Evolutionary conservation across 2,797 vertebrate species (phyloP), one percentile per base, ranked within the genome.

Genomic region (Notolepis coatsorum): DNA sequence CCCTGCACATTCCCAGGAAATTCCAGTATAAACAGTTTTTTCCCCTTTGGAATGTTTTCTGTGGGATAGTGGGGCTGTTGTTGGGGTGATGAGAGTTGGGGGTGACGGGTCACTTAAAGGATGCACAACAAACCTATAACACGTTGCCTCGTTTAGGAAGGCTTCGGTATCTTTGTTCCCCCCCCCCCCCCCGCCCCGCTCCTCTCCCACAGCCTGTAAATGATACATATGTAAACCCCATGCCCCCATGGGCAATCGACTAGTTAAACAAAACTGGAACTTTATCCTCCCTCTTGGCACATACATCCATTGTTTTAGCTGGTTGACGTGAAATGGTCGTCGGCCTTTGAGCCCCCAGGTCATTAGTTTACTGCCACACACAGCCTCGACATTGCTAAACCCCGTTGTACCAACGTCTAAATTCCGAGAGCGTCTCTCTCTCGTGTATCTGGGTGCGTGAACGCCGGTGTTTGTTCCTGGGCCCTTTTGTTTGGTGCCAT

Each of bases 1-100:
- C 80, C 78, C 68, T 82, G 79, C 65, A 63, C 83, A 88, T 88
- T 89, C 83, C n/a, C 91, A 90, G 92, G 91, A 93, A 93, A 90
- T 91, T 63, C 89, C 89, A 85, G 58, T 75, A 78, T 86, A 88
- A 91, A 84, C 86, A 23, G 57, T 82, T 49, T 67, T 73, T 58
- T 57, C 17, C 5, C 1, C n/a, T 30, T 46, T 20, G 2, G 61
- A 79, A 72, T 73, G 66, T 60, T 64, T n/a, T 77, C 73, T 18
- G 20, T 61, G n/a, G 71, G 47, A 65, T 33, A 54, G 68, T 46
- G 58, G 51, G 75, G 54, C 60, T 54, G 39, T 2, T 24, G 46
- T 2, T 24, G 46, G 33, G n/a, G 20, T 73, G 54, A 73, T 76
- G 77, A 56, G 4, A 54, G 60, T n/a, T 59, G 58, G 39, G 50